Base-by-base conservation (phyloP, 2,113 vertebrate genomes). In the Noturus placidus region DNA sequence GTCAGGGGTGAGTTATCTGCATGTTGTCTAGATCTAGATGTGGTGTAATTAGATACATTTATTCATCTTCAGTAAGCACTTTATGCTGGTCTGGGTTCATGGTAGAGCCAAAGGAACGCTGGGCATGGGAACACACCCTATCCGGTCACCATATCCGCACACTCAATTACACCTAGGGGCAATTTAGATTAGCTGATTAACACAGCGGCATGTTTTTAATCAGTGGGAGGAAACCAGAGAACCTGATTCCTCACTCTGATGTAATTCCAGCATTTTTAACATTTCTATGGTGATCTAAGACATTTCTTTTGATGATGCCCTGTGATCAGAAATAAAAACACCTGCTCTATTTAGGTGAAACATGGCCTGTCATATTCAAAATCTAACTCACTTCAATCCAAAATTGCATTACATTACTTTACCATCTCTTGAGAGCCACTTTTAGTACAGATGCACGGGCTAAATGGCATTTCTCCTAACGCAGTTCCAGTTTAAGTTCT, bases 1-100 rank as follows among this genome's bases (percentile, higher is more conserved):
- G 98, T 99, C 86, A 94, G 98, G 97, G 98, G 98, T 99, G 94
- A 91, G 95, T 91, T 2, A 25, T 7, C 30, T 77, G 35, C 30
- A 22, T 15, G 54, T 27, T 33, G 33, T 57, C 20, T 56, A n/a
- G n/a, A n/a, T n/a, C n/a, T n/a, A 22, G 42, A 2, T 50, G 25
- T n/a, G 67, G 14, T 22, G 35, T 38, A 27, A 54, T 78, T 54
- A 30, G 50, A 56, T 79, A 33, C 15, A 17, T 54, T 56, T 7
- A 78, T n/a, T 78, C 33, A 38, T 38, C 35, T 38, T 67, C n/a
- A 67, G 65, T 14, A 33, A 67, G 65, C 22, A 19, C 3, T 13
- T 76, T n/a, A 30, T 78, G 25, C 25, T 54, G 76, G 46, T 52
- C 25, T 25, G 9, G 67, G 33, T 67, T 46, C n/a, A 30, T n/a